Evolutionary conservation across 2,797 vertebrate species (phyloP).

Genomic region (Artibeus jamaicensis): DNA sequence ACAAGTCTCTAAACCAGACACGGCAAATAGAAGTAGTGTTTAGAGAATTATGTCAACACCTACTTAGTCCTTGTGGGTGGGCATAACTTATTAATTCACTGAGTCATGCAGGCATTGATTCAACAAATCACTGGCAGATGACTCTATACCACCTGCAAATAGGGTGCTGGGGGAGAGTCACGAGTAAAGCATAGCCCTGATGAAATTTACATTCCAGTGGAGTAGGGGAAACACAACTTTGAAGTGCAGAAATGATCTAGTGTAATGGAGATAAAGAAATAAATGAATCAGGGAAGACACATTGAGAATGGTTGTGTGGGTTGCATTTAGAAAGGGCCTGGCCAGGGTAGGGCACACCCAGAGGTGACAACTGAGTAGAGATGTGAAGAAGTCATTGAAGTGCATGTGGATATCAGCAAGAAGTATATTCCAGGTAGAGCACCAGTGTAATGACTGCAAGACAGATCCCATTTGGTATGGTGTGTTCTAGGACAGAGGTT

Average conservation of each 20-base stretch:
- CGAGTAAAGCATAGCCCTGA: background rate
- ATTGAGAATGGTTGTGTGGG: background rate
- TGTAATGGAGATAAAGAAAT: background rate
- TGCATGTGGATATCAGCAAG: background rate
- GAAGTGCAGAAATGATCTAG: background rate
- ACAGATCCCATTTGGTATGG: background rate
- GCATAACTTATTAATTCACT: background rate
- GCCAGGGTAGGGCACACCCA: background rate
- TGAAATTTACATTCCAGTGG: background rate
- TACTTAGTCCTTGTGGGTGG: background rate
- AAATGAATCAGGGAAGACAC: background rate
- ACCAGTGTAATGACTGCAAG: rapidly evolving
- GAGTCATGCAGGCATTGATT: background rate
- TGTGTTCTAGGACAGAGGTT: background rate
- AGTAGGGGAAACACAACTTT: background rate
- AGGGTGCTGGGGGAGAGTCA: background rate
- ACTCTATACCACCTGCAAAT: background rate
- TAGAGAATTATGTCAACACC: background rate
- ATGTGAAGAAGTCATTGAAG: background rate
- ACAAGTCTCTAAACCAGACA: background rate
- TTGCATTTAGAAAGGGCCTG: background rate
- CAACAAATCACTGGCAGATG: background rate
- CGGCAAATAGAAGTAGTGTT: background rate
- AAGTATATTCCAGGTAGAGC: background rate
- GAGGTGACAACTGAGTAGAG: background rate